Evolutionary conservation across 2,797 vertebrate species (phyloP), one percentile per base, ranked within the genome.

Genomic region (Channallabes apus): DNA sequence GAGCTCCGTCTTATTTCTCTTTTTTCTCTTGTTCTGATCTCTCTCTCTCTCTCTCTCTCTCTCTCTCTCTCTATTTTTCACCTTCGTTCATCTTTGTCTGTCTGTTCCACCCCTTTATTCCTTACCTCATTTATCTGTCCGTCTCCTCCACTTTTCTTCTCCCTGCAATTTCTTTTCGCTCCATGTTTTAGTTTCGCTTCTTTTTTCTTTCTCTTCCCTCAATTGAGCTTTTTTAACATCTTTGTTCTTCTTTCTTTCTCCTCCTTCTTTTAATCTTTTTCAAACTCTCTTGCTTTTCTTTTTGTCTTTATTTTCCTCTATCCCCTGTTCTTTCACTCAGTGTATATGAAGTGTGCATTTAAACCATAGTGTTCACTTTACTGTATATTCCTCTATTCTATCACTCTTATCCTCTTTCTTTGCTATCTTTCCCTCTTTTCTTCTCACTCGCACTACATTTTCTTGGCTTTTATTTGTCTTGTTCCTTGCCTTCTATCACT

Each of bases 71-170:
- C 46, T 9, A 11, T 35, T 35, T 15, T 41, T 62, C 58, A 38
- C 58, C 35, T 38, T 62, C 76, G 20, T 79, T 62, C 32, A 62
- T 79, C 76, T 79, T 24, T 38, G 76, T 79, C 76, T 41, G 58
- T 62, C 58, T 78, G 76, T 41, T 32, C 76, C 76, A 22, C 76
- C 76, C 9, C 56, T 79, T 62, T 5, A n/a, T 61, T 32, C 32
- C 20, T 17, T 1, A 17, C 11, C 58, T 41, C 58, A n/a, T 79
- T 79, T 62, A 79, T 79, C 76, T 79, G 76, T 41, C 22, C 20
- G 22, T 41, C 20, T 59, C 20, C 27, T 77, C 18, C 54, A 12
- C 56, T 59, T 77, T 59, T 61, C 75, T 59, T 59, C 29, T 24
- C 5, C 7, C 11, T 41, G 58, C 22, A 61, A 38, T 61, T 38